Evolutionary conservation across 2,113 vertebrate genomes (phyloP), one percentile per base, ranked within the genome.

Genomic region (Crotalus viridis): DNA sequence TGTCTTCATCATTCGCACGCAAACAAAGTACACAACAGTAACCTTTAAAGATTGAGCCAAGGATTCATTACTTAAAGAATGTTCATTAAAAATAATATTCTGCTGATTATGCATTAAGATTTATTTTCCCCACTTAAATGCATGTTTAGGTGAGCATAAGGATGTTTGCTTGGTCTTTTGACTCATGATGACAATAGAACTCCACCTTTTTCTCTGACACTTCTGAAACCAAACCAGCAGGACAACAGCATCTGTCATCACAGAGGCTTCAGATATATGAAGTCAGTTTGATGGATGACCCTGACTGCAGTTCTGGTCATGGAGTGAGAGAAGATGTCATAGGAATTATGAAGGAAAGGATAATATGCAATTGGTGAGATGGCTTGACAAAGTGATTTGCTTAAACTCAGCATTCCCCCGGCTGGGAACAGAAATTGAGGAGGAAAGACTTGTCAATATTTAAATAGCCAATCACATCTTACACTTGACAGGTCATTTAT

Each of bases 201-300:
- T 91, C 81, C 90, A 81, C 93, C 89, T 96, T 91, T 91, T 96
- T 86, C 89, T 94, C 43, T 33, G 10, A 22, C 64, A 10, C 57
- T 91, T 92, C 92, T 57, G 90, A 91, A 88, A 1, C 89, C 94
- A 10, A 87, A 89, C 94, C 92, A 61, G 91, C 92, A 91, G 52
- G 95, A 90, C 93, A 95, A 94, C 95, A 94, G 93, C 89, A 87
- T 54, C 54, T 51, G 95, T 95, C 93, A 91, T 94, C 51, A 90
- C 55, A 94, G 93, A 94, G 95, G 91, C 61, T 91, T 54, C 94
- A 95, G 94, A 96, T 95, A 94, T 21, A 0, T 0, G 2, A 91
- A 88, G 56, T 26, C 91, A 0, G 10, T 59, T 89, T 97, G 96
- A 97, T 92, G 94, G 95, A 97, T 95, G 95, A 92, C 94, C 95